Percentiles rank a stretch among this genome's conserved stretches.
These are phyloP conservation scores for Odontocerum albicorne DNA, from an alignment of 2,888 invertebrate genomes.

Conservation along the genomic window DNA sequence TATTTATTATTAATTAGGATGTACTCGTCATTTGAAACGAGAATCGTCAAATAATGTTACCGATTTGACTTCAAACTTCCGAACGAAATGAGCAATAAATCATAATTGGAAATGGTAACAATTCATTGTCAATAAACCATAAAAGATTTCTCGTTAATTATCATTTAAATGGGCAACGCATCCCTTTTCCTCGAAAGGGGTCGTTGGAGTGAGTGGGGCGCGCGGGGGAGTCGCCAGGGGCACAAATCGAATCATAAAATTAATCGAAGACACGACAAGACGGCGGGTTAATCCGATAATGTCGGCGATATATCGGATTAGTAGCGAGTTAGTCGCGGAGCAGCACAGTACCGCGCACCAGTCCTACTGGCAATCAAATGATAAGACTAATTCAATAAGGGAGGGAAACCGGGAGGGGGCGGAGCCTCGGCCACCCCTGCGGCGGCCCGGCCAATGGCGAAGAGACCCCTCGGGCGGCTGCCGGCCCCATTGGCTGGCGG, in stretches of 20 bases:
- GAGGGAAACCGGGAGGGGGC: constrained; percentile 58
- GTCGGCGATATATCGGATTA: constrained; percentile 31
- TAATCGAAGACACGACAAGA: constrained; percentile 33
- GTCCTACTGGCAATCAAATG: constrained; percentile 66
- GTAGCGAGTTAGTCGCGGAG: constrained; percentile 52
- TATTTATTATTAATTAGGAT: too few relatives aligned
- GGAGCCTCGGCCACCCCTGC: constrained; percentile 47
- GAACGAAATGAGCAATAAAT: too few relatives aligned
- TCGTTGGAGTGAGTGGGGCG: constrained; percentile 43
- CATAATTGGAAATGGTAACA: too few relatives aligned
- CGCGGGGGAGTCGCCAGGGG: constrained; percentile 54
- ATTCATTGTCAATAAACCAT: too few relatives aligned
- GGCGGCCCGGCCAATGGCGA: constrained; percentile 40
- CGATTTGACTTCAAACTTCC: too few relatives aligned
- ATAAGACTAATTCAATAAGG: constrained; percentile 82
- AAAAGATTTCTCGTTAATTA: constrained; percentile 12
- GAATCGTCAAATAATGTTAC: too few relatives aligned
- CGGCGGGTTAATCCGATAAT: constrained; percentile 34
- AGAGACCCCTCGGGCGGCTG: constrained; percentile 41
- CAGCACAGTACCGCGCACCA: constrained; percentile 45
- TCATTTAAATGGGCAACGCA: constrained; percentile 14
- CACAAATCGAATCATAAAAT: constrained; percentile 49
- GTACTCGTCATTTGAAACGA: too few relatives aligned
- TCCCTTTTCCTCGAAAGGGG: constrained; percentile 11
- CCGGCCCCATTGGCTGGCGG: not conserved